Evolutionary conservation across 2,888 invertebrate genomes (phyloP), one percentile per base, ranked within the genome.

Genomic region (Urechis unicinctus): DNA sequence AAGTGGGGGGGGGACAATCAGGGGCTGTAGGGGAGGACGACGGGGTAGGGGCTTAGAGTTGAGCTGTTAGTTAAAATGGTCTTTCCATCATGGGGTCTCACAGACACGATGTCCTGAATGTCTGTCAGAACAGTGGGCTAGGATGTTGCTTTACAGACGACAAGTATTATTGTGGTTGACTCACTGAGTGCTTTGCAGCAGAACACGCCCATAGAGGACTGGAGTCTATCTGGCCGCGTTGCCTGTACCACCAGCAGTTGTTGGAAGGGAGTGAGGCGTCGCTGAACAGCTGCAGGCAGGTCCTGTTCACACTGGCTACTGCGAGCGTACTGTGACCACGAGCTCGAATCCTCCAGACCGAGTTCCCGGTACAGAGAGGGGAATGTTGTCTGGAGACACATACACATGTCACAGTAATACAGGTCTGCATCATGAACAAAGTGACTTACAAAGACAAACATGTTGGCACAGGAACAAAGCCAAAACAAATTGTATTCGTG

Each of bases 151-250:
- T n/a, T n/a, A n/a, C n/a, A n/a, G n/a, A n/a, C n/a, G n/a, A n/a
- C n/a, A n/a, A n/a, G n/a, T n/a, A n/a, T n/a, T n/a, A 36, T 17
- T 45, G 45, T 41, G 41, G 17, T 13, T 30, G 6, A 55, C 63
- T 59, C 56, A 79, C 80, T 69, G 2, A 82, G 66, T 44, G 74
- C 69, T 53, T 72, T 82, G 43, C 85, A 83, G 0, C 87, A 85
- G 73, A 89, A 89, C 45, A 84, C 81, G 0, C 84, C 83, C 69
- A 96, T 84, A 42, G 88, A 86, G 24, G 86, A 84, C 66, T 89
- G 86, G 30, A 92, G 80, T 52, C 88, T 82, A 72, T 94, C 95
- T 0, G 95, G 91, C 4, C 91, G 83, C 2, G 91, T 79, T 0
- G 88, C 85, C 74, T 91, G 87, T 1, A 90, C 84, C 0, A 88